Evolutionary conservation across 2,797 vertebrate genomes (phyloP).

Genomic region (Galago senegalensis): DNA sequence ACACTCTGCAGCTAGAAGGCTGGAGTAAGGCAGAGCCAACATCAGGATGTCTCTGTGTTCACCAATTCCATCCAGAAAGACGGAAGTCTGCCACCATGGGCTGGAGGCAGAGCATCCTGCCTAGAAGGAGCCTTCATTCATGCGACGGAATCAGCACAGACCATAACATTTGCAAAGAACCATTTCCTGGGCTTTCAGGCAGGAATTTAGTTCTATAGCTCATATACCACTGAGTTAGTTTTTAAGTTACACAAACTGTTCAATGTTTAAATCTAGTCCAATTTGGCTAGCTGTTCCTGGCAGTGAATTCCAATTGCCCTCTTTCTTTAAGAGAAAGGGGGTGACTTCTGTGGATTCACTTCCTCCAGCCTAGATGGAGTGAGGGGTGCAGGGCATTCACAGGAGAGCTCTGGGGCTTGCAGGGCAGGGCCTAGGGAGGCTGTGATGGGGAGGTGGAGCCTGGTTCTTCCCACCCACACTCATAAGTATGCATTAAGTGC

Average conservation of each 20-base stretch:
- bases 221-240: neutral
- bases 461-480: neutral
- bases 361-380: neutral
- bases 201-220: neutral
- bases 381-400: neutral
- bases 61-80: neutral
- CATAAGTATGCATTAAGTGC: neutral
- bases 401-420: neutral
- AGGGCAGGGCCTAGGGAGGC: neutral
- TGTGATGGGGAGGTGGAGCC: neutral
- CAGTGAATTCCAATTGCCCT: neutral
- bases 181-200: neutral
- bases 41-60: neutral
- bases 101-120: neutral
- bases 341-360: neutral
- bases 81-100: neutral
- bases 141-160: neutral
- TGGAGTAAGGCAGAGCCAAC: neutral
- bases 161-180: neutral
- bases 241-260: neutral
- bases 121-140: neutral
- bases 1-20: neutral
- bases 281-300: neutral
- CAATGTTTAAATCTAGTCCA: conserved; percentile 7
- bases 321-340: neutral